Evolutionary conservation across 2,888 invertebrate genomes (phyloP).

Genomic region (Epicampocera succincta): DNA sequence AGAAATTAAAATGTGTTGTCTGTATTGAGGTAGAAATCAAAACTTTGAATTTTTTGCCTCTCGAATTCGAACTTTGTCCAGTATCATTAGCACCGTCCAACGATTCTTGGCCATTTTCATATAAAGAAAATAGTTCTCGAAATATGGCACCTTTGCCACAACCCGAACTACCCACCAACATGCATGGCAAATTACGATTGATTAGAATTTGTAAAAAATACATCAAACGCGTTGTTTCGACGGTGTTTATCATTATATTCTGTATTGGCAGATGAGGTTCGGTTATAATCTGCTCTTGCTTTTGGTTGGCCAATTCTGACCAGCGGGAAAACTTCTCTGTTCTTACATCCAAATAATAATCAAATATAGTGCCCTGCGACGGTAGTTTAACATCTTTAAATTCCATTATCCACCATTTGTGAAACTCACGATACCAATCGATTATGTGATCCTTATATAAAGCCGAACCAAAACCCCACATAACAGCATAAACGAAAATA

Average conservation of each 20-base stretch:
- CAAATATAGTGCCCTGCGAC: conserved; percentile 90
- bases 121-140: conserved; percentile 84
- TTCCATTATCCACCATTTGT: conserved; percentile 96
- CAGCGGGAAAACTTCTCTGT: conserved; percentile 93
- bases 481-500: conserved; percentile 93
- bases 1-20: conserved; percentile 88
- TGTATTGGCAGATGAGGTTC: conserved; percentile 92
- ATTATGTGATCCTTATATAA: conserved; percentile 94
- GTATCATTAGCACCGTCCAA: conserved; percentile 86
- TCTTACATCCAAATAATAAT: conserved; percentile 93
- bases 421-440: conserved; percentile 97
- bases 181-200: conserved; percentile 90
- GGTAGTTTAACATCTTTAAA: conserved; percentile 97
- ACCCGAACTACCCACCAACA: conserved; percentile 95
- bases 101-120: conserved; percentile 74
- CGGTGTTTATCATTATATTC: conserved; percentile 92
- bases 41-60: conserved; percentile 79
- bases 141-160: conserved; percentile 96
- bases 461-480: conserved; percentile 97
- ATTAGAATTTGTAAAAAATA: conserved; percentile 95
- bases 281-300: conserved; percentile 75
- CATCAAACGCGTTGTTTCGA: conserved; percentile 92
- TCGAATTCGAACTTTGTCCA: conserved; percentile 80
- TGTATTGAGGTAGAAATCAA: conserved; percentile 75
- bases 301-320: conserved; percentile 87